These are phyloP conservation scores for Garra rufa DNA, from an alignment of 2,113 vertebrate genomes.

Conservation along the genomic window DNA sequence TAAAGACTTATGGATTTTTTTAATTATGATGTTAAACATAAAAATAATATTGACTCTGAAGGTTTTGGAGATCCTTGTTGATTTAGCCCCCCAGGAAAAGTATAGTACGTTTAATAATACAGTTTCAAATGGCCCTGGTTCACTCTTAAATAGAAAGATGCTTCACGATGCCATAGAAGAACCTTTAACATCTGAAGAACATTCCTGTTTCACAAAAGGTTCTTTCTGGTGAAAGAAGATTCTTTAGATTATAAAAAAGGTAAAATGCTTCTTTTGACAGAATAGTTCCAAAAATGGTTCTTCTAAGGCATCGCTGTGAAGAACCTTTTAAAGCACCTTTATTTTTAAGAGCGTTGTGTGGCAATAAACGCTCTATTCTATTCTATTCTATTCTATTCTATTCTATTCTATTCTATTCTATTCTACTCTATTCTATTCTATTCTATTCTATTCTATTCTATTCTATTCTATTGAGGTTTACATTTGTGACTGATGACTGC, in stretches of 20 bases:
- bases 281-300: too few species aligned
- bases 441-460: constrained; percentile 7
- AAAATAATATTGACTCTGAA: not conserved
- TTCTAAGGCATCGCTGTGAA: too few species aligned
- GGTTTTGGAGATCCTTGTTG: not conserved
- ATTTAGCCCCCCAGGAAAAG: not conserved
- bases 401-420: not conserved
- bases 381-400: not conserved
- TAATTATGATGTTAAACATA: not conserved
- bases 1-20: not conserved
- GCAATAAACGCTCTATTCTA: not conserved
- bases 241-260: too few species aligned
- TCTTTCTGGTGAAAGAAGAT: too few species aligned
- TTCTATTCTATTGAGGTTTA: not conserved
- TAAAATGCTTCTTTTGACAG: too few species aligned
- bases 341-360: too few species aligned
- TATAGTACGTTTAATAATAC: not conserved
- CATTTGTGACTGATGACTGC: not conserved
- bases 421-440: too few species aligned
- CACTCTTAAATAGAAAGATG: too few species aligned
- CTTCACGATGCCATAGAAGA: too few species aligned
- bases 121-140: not conserved
- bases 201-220: too few species aligned
- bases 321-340: too few species aligned
- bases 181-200: too few species aligned